phyloP scores from a whole-genome alignment of 2,888 invertebrate species.

The Yponomeuta cagnagella region DNA sequence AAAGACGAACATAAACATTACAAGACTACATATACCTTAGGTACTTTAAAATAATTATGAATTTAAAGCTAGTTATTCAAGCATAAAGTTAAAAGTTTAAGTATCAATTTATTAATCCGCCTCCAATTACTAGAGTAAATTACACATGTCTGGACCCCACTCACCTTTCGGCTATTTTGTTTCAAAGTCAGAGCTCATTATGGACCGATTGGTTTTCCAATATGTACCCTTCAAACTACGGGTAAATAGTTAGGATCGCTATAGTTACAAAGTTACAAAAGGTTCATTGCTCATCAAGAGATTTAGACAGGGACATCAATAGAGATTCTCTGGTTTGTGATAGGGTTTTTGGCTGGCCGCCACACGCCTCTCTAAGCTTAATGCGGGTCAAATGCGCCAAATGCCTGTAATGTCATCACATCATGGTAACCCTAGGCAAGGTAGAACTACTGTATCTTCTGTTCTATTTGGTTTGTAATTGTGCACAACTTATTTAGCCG shows the following conservation, averaged over 20 bases:
- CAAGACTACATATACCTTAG: no score
- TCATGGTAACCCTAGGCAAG: no score
- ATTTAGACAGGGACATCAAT: no score
- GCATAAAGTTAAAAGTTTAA: background rate
- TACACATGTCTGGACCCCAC: background rate
- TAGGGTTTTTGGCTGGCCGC: no score
- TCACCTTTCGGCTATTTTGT: conserved; percentile 2
- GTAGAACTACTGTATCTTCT: background rate
- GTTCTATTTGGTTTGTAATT: background rate
- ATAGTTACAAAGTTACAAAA: no score
- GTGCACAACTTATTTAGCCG: conserved; percentile 11
- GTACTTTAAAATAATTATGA: background rate
- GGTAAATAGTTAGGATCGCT: no score
- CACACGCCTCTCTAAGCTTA: no score
- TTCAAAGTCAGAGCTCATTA: conserved; percentile 9
- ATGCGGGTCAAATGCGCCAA: no score
- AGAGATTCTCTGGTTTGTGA: no score
- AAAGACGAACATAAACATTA: no score
- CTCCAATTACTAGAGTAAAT: background rate
- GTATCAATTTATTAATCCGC: background rate
- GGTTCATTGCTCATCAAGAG: no score
- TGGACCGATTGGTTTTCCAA: background rate
- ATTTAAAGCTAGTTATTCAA: background rate
- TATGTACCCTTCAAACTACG: conserved; percentile 11
- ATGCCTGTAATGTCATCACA: no score